Evolutionary conservation across 2,113 vertebrate genomes (phyloP).

Genomic region (Mustelus asterias): DNA sequence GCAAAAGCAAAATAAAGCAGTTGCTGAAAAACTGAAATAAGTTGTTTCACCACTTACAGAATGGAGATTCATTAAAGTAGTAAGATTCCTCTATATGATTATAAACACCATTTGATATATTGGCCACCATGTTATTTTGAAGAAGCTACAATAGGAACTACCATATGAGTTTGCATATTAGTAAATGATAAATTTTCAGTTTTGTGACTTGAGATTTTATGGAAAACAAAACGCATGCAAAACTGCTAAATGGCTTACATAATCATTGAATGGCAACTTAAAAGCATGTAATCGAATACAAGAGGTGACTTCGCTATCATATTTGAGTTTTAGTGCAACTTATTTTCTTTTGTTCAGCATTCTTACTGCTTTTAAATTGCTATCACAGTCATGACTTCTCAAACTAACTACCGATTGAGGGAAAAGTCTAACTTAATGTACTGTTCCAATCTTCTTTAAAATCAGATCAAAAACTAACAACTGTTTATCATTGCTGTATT

Average conservation of each 20-base stretch:
- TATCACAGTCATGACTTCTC: not conserved
- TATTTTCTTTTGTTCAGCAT: not conserved
- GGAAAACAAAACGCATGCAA: rapidly evolving
- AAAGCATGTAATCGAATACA: not conserved
- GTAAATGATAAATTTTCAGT: not conserved
- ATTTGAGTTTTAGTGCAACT: not conserved
- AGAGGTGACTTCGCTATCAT: not conserved
- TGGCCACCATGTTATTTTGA: not conserved
- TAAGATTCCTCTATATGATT: not conserved
- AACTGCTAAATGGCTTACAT: not conserved
- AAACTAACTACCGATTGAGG: not conserved
- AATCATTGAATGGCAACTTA: conserved; percentile 42
- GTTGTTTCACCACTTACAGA: not conserved
- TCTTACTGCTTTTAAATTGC: not conserved
- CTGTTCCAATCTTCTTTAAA: not conserved
- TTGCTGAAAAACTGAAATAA: not conserved
- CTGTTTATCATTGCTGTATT: not conserved
- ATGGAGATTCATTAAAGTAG: not conserved
- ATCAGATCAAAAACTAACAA: not conserved
- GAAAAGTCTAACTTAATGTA: too few relatives aligned
- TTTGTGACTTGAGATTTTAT: not conserved
- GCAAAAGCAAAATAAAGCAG: not conserved
- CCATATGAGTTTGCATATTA: not conserved
- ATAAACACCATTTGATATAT: not conserved
- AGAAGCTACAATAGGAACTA: not conserved